Conservation (phyloP, 2,113 vertebrate species). For the Myotis davidii region DNA sequence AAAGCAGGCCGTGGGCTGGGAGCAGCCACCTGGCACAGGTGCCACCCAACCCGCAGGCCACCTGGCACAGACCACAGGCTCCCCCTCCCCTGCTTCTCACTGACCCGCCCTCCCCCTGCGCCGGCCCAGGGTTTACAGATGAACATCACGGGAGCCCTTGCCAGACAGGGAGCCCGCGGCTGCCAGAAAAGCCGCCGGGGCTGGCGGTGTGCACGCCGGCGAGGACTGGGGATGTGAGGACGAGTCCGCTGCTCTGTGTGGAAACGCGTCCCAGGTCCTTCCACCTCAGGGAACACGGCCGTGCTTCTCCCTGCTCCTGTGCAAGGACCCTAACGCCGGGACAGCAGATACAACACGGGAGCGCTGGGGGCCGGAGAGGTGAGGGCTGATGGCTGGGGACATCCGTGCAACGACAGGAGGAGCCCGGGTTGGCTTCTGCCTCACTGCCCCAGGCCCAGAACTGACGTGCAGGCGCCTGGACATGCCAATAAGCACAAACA, state of each 20-base stretch:
- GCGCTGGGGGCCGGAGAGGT: neutral
- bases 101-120: neutral
- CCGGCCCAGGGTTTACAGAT: neutral
- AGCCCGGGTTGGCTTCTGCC: neutral
- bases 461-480: neutral
- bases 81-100: neutral
- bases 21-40: neutral
- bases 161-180: too few relatives aligned
- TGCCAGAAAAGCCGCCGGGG: too few relatives aligned
- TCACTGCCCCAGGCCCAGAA: neutral
- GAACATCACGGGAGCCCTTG: neutral
- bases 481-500: neutral
- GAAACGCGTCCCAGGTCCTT: neutral
- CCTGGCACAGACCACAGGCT: neutral
- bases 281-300: neutral
- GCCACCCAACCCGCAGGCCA: neutral
- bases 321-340: neutral
- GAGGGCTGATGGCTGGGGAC: neutral
- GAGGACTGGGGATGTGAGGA: neutral
- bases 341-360: neutral
- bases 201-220: too few relatives aligned
- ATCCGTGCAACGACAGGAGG: neutral
- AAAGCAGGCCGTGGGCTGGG: neutral
- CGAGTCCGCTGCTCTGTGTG: fast-evolving
- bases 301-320: neutral